Percentiles rank a stretch among this genome's conserved stretches.
phyloP scores from a whole-genome alignment of 2,113 vertebrate species.

The Pristiophorus japonicus region DNA sequence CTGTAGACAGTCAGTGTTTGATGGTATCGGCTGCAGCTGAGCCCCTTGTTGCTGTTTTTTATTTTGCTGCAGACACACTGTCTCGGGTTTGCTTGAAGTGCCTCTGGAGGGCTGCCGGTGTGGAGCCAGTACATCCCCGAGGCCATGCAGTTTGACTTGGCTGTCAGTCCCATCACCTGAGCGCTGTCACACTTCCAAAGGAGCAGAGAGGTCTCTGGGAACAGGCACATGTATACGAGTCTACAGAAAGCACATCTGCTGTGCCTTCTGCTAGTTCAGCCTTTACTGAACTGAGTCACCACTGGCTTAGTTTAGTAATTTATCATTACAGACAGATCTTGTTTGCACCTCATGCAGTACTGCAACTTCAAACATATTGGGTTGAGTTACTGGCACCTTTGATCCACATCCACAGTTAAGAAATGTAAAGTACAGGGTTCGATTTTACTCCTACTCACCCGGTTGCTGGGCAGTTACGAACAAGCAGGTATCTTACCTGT shows the following conservation, averaged over 20 bases:
- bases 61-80: slow-evolving; percentile 38
- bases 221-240: not conserved
- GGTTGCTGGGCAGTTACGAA: not conserved
- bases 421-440: not conserved
- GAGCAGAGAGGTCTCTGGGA: not conserved
- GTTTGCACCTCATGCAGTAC: not conserved
- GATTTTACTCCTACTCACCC: not conserved
- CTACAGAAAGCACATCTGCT: slow-evolving; percentile 26
- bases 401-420: not conserved
- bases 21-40: slow-evolving; percentile 33
- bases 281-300: slow-evolving; percentile 17
- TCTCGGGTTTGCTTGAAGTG: slow-evolving; percentile 42
- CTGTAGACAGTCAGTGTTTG: slow-evolving; percentile 31
- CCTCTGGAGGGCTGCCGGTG: slow-evolving; percentile 27
- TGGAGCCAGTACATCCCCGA: not conserved
- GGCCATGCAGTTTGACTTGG: slow-evolving; percentile 35
- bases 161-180: slow-evolving; percentile 28
- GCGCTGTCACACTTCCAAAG: slow-evolving; percentile 40
- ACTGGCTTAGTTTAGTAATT: not conserved
- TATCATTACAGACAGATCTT: slow-evolving; percentile 21
- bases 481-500: not conserved
- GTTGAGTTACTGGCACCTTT: not conserved
- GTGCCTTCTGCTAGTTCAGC: slow-evolving; percentile 16
- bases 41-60: slow-evolving; percentile 34
- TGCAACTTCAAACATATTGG: not conserved